phyloP scores from a whole-genome alignment of 2,113 vertebrate species.

The Tricholaema leucomelas region DNA sequence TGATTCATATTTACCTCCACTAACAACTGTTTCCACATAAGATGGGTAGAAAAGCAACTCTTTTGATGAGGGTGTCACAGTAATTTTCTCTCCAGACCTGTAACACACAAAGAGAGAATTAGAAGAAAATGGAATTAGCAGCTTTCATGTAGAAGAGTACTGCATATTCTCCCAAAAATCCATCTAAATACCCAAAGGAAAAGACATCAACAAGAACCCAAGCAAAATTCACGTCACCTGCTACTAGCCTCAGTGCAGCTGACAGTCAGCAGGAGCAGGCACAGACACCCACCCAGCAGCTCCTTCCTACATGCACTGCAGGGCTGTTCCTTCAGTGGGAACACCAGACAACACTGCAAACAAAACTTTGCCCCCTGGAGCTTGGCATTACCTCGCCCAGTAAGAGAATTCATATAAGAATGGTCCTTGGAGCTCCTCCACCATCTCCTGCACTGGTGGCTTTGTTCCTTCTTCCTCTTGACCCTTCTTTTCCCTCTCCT shows the following conservation, averaged over 20 bases:
- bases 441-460: slow-evolving; percentile 87
- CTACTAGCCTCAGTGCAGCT: not conserved
- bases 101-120: not conserved
- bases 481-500: slow-evolving; percentile 85
- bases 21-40: slow-evolving; percentile 91
- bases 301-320: not conserved
- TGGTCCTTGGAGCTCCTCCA: slow-evolving; percentile 88
- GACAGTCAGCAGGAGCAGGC: not conserved
- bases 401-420: slow-evolving; percentile 97
- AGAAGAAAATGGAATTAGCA: not conserved
- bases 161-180: not conserved
- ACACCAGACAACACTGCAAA: not conserved
- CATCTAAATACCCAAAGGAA: not conserved
- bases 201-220: not conserved
- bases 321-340: not conserved
- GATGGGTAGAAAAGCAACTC: slow-evolving; percentile 96
- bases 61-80: slow-evolving; percentile 93
- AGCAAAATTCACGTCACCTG: not conserved
- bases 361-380: not conserved
- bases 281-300: not conserved
- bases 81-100: slow-evolving; percentile 95
- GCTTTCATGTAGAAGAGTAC: not conserved
- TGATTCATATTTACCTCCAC: slow-evolving; percentile 82
- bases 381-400: slow-evolving; percentile 87
- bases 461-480: slow-evolving; percentile 77